A percentile compares a stretch with the other conserved stretches of the same genome.
Conservation (phyloP, 1,140 invertebrate genomes). For the Harlomillsia oculata region DNA sequence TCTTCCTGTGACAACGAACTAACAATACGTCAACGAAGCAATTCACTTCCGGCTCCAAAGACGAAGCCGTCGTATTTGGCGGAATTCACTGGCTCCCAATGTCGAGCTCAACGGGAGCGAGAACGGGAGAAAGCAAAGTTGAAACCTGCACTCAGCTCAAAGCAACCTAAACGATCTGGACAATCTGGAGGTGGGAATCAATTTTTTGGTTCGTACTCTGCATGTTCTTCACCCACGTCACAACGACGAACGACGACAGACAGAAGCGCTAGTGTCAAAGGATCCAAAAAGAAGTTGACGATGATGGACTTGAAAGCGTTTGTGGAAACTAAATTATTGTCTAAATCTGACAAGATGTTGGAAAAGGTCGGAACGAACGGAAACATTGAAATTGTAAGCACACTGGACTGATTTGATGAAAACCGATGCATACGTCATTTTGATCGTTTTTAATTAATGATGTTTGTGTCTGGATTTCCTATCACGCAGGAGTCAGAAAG, state of each 20-base stretch:
- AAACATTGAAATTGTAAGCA: constrained; percentile 10
- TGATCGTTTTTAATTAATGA: too few relatives aligned
- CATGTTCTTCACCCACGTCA: constrained; percentile 25
- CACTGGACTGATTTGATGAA: too few relatives aligned
- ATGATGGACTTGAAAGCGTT: constrained; percentile 80
- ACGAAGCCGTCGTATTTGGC: constrained; percentile 8
- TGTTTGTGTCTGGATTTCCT: too few relatives aligned
- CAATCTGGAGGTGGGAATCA: constrained; percentile 14
- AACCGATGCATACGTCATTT: too few relatives aligned
- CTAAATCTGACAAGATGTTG: constrained; percentile 79
- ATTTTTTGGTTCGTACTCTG: constrained; percentile 32
- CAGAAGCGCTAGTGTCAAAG: constrained; percentile 65
- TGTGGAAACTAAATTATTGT: constrained; percentile 79
- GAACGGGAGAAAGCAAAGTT: constrained; percentile 14
- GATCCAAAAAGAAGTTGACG: constrained; percentile 67
- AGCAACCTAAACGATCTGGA: background rate
- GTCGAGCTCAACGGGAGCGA: constrained; percentile 10
- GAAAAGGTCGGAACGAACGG: constrained; percentile 62
- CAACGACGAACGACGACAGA: constrained; percentile 19
- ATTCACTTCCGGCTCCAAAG: constrained; percentile 85
- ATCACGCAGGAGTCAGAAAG: background rate
- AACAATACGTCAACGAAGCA: constrained; percentile 58
- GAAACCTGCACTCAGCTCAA: constrained; percentile 14
- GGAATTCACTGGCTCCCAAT: constrained; percentile 15
- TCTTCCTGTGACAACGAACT: background rate